Conservation (phyloP, 2,797 vertebrate genomes). For the Enoplosus armatus region DNA sequence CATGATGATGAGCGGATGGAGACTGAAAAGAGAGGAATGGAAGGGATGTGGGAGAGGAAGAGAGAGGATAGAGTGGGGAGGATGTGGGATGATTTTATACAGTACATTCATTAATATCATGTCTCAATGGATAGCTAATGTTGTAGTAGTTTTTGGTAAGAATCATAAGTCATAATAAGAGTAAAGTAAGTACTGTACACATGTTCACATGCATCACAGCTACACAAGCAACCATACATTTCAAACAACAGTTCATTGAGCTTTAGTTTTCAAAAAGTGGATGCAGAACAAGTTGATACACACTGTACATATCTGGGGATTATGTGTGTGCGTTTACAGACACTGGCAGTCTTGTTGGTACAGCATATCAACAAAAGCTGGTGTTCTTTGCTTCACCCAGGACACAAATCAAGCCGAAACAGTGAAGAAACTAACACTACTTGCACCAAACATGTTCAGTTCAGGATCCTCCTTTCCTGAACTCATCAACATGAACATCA, state of each 20-base stretch:
- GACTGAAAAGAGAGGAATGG: not conserved
- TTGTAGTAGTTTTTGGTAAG: not conserved
- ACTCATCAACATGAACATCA: too few relatives aligned
- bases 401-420: not conserved
- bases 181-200: not conserved
- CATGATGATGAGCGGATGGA: slow-evolving; percentile 27
- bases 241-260: not conserved
- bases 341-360: not conserved
- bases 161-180: not conserved
- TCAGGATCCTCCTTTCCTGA: not conserved
- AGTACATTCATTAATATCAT: slow-evolving; percentile 10
- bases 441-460: not conserved
- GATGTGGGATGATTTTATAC: slow-evolving; percentile 20
- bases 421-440: not conserved
- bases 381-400: not conserved
- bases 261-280: not conserved
- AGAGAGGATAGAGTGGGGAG: slow-evolving; percentile 14
- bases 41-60: slow-evolving; percentile 16
- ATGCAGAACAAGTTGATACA: not conserved
- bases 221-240: not conserved
- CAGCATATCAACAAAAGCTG: not conserved
- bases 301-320: slow-evolving; percentile 2
- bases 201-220: not conserved
- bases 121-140: slow-evolving; percentile 9
- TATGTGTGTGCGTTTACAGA: not conserved